Conservation (phyloP, 2,797 vertebrate species). For the Gymnothorax reevesii region DNA sequence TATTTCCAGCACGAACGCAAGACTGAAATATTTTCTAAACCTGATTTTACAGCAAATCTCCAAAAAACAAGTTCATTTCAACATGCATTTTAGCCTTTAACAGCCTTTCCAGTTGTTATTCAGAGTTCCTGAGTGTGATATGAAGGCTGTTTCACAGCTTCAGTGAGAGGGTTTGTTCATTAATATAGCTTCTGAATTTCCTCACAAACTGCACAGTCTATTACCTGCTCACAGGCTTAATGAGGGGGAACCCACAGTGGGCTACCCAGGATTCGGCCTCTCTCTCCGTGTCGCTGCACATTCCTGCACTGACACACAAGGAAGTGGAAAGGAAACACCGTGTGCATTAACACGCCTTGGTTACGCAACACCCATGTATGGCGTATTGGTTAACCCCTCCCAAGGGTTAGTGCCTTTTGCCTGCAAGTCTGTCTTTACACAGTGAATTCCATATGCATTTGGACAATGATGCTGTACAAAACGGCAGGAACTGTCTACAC, state of each 20-base stretch:
- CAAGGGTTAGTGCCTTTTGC: not conserved
- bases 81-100: no score
- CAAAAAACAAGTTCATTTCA: no score
- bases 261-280: not conserved
- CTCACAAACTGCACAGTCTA: not conserved
- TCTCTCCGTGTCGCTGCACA: no score
- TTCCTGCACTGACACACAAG: conserved; percentile 11
- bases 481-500: no score
- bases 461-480: no score
- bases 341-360: conserved; percentile 44
- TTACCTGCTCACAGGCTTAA: not conserved
- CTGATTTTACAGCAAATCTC: no score
- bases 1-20: no score
- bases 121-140: not conserved
- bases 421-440: no score
- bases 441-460: no score
- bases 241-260: not conserved
- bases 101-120: no score
- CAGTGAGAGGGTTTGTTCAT: not conserved
- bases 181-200: not conserved
- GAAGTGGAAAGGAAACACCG: not conserved
- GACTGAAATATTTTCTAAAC: no score
- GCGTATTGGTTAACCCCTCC: conserved; percentile 56
- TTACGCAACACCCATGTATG: conserved; percentile 58
- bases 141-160: not conserved